Conservation (phyloP, 2,888 invertebrate genomes). For the Aporophyla nigra region DNA sequence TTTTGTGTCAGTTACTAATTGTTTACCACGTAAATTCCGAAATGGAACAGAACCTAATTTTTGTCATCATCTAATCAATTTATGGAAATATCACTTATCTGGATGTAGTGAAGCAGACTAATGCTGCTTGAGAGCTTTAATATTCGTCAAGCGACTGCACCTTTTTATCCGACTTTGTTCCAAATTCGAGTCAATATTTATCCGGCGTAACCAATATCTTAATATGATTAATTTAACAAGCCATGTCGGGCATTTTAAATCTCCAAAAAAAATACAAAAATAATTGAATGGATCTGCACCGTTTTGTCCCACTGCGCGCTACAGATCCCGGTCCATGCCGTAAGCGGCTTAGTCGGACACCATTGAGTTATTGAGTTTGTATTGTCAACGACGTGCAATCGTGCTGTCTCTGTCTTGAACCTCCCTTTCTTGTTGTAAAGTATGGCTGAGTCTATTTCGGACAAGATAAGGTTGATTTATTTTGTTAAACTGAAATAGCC, state of each 20-base stretch:
- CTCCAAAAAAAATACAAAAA: constrained; percentile 22
- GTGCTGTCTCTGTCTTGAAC: constrained; percentile 27
- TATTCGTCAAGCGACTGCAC: background rate
- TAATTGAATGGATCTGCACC: background rate
- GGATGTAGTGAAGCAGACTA: background rate
- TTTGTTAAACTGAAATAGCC: background rate
- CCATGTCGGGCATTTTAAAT: constrained; percentile 1
- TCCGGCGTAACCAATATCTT: no score
- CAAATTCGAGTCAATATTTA: background rate
- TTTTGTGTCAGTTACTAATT: background rate
- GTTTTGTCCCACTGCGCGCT: constrained; percentile 28
- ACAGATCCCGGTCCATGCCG: constrained; percentile 60
- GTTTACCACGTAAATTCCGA: background rate
- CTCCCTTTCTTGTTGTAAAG: constrained; percentile 29
- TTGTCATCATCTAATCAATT: background rate
- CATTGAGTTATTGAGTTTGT: constrained; percentile 72
- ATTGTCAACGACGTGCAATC: constrained; percentile 63
- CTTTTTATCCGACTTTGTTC: background rate
- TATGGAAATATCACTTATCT: background rate
- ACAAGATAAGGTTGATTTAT: constrained; percentile 23
- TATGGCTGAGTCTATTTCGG: constrained; percentile 14
- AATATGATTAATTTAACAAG: background rate
- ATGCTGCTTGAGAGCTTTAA: background rate
- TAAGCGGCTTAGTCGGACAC: constrained; percentile 70
- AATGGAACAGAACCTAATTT: background rate